Evolutionary conservation across 2,113 vertebrate genomes (phyloP).

Genomic region (Puffinus mauretanicus): DNA sequence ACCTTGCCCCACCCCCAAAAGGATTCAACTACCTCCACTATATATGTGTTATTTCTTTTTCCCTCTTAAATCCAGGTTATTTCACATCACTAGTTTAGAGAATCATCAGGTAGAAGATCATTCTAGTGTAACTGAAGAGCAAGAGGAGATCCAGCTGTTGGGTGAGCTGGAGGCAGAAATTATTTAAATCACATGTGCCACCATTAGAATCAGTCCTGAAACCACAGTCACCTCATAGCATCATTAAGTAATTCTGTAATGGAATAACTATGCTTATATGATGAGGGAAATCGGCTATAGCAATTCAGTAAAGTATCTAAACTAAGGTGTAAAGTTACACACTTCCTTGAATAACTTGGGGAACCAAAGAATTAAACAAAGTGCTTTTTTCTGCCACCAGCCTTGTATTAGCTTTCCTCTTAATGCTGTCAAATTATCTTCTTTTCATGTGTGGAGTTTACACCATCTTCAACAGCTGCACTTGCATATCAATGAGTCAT

Average conservation of each 20-base stretch:
- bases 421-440: background rate
- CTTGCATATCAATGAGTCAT: background rate
- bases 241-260: background rate
- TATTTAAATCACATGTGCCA: background rate
- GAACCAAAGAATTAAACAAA: background rate
- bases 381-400: background rate
- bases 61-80: background rate
- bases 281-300: background rate
- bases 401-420: background rate
- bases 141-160: background rate
- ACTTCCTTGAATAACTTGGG: background rate
- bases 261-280: accelerated
- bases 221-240: background rate
- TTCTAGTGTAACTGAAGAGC: background rate
- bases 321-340: background rate
- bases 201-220: background rate
- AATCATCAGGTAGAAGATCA: background rate
- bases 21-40: background rate
- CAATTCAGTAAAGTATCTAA: background rate
- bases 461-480: background rate
- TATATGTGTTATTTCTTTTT: background rate
- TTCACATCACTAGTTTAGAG: background rate
- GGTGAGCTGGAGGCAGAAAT: background rate
- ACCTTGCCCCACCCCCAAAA: background rate
- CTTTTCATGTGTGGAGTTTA: background rate